Percentiles rank a stretch among this genome's conserved stretches.
Evolutionary conservation across 2,113 vertebrate species (phyloP).

Genomic region (Planiliza haematocheilus): DNA sequence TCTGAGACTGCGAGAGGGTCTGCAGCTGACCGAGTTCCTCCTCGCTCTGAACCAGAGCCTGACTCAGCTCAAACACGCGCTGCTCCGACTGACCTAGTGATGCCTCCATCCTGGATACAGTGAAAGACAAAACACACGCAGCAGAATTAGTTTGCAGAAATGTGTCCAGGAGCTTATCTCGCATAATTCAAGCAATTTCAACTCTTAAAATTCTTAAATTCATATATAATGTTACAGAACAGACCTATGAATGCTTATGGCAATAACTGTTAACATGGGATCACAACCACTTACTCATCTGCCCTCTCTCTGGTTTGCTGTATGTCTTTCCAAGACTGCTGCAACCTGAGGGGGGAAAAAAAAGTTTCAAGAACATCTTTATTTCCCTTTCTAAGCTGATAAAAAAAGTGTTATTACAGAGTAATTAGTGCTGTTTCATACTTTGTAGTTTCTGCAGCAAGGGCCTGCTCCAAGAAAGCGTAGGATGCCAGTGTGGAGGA

Average conservation of each 20-base stretch:
- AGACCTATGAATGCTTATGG: neutral
- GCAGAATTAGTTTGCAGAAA: neutral
- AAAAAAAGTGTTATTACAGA: no score
- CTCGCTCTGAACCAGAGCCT: constrained; percentile 65
- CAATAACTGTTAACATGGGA: neutral
- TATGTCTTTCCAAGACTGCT: constrained; percentile 76
- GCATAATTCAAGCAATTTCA: no score
- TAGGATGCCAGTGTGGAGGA: constrained; percentile 84
- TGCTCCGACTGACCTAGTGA: constrained; percentile 66
- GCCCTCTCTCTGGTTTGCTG: constrained; percentile 67
- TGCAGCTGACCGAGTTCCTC: constrained; percentile 63
- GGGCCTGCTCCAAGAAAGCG: constrained; percentile 81
- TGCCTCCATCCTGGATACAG: constrained; percentile 65
- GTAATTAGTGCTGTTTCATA: no score
- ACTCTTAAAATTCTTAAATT: neutral
- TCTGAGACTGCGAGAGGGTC: constrained; percentile 72
- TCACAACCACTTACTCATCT: constrained; percentile 62
- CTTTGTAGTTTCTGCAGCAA: constrained; percentile 77
- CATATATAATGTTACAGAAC: neutral
- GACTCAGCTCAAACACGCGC: constrained; percentile 56
- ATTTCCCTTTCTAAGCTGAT: no score
- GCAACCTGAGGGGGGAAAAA: constrained; percentile 62
- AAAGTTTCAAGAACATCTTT: neutral
- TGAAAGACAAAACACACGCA: neutral
- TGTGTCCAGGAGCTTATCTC: neutral